Evolutionary conservation across 2,888 invertebrate species (phyloP).

Genomic region (Thysanoteuthis rhombus): DNA sequence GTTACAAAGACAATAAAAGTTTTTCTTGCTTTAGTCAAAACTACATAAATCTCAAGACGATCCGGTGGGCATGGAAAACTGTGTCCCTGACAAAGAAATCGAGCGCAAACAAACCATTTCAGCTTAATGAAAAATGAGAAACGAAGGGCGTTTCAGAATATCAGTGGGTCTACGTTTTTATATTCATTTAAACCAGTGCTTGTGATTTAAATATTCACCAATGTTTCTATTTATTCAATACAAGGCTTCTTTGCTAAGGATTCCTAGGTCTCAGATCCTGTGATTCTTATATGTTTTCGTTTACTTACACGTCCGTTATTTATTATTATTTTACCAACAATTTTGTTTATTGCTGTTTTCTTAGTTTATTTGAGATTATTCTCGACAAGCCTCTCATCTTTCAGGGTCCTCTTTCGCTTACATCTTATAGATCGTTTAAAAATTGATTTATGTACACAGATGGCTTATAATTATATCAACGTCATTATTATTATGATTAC

Average conservation of each 20-base stretch:
- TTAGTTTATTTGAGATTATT: no score
- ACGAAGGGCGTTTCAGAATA: neutral
- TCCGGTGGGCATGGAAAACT: neutral
- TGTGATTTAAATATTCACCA: neutral
- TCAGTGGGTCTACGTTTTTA: neutral
- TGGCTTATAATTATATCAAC: no score
- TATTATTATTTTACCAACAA: neutral
- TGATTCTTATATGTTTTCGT: neutral
- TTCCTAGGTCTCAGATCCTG: no score
- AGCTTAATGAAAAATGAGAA: neutral
- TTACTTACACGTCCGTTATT: neutral
- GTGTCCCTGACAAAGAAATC: neutral
- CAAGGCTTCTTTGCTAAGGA: neutral
- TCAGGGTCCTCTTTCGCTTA: no score
- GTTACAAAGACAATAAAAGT: neutral
- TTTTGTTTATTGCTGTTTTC: no score
- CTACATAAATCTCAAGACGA: neutral
- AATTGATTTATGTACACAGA: no score
- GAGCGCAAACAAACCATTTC: neutral
- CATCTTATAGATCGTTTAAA: no score
- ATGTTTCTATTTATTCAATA: neutral
- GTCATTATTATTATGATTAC: no score
- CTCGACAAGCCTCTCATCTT: no score
- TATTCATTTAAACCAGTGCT: neutral
- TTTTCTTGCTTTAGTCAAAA: neutral